Evolutionary conservation across 2,797 vertebrate species (phyloP).

Genomic region (Peromyscus attwateri): DNA sequence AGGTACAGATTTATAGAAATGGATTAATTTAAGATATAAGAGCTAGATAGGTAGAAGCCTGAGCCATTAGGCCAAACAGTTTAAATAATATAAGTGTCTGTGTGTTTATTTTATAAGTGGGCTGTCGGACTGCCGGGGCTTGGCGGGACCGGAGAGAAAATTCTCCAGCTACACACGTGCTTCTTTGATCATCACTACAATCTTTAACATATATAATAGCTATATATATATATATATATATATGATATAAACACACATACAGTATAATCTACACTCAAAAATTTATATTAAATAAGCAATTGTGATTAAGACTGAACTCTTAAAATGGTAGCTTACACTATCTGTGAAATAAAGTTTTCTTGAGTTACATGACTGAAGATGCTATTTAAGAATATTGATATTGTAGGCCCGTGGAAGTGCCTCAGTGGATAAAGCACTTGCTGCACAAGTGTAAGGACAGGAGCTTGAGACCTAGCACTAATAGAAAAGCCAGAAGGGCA

Average conservation of each 20-base stretch:
- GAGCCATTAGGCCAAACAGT: too few species aligned
- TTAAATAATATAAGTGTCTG: too few species aligned
- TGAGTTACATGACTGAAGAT: conserved; percentile 54
- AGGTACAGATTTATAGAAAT: too few species aligned
- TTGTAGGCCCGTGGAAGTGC: neutral
- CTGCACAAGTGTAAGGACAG: neutral
- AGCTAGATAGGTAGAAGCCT: too few species aligned
- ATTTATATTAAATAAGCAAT: conserved; percentile 66
- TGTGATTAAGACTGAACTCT: conserved; percentile 36
- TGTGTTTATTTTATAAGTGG: too few species aligned
- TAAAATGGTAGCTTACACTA: conserved; percentile 44
- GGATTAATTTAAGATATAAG: too few species aligned
- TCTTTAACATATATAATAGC: neutral
- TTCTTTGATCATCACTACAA: neutral
- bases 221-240: neutral
- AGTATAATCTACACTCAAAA: conserved; percentile 44
- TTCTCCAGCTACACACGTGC: neutral
- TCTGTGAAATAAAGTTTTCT: conserved; percentile 36
- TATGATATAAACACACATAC: too few species aligned
- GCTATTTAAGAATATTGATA: neutral
- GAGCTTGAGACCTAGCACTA: neutral
- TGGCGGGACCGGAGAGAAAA: too few species aligned
- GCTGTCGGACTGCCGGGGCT: too few species aligned
- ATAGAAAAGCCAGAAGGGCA: neutral
- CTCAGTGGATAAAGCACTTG: neutral